phyloP scores from a whole-genome alignment of 2,888 invertebrate species.

The Serrognathus titanus region DNA sequence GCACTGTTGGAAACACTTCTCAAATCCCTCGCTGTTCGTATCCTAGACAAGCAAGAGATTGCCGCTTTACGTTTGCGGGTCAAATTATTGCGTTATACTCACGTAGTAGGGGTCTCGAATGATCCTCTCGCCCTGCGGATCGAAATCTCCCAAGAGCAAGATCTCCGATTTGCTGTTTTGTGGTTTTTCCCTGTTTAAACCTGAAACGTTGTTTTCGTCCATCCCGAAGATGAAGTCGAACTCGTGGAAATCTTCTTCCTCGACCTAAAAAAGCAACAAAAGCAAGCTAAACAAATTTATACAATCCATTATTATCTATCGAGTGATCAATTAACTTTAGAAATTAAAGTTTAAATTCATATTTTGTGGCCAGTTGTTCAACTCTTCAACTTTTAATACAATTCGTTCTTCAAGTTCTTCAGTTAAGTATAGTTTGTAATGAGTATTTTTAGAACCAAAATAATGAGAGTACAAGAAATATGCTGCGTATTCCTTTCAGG shows the following conservation, averaged over 20 bases:
- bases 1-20: conserved; percentile 74
- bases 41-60: conserved; percentile 53
- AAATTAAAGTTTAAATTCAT: no score
- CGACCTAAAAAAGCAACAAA: conserved; percentile 66
- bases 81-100: conserved; percentile 42
- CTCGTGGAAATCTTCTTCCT: conserved; percentile 66
- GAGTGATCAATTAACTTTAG: not conserved
- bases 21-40: conserved; percentile 64
- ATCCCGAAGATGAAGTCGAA: conserved; percentile 94
- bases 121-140: conserved; percentile 73
- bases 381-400: no score
- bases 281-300: no score
- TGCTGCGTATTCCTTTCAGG: no score
- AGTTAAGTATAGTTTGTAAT: no score
- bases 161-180: conserved; percentile 66
- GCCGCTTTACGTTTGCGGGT: not conserved
- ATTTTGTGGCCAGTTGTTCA: no score
- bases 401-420: not conserved
- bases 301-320: not conserved
- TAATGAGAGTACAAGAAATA: no score
- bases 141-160: conserved; percentile 80
- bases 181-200: conserved; percentile 63
- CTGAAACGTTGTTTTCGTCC: conserved; percentile 84
- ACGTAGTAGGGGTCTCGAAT: conserved; percentile 93
- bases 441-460: no score